Base-by-base conservation (phyloP, 2,113 vertebrate species). In the Greenwoodochromis staneri region DNA sequence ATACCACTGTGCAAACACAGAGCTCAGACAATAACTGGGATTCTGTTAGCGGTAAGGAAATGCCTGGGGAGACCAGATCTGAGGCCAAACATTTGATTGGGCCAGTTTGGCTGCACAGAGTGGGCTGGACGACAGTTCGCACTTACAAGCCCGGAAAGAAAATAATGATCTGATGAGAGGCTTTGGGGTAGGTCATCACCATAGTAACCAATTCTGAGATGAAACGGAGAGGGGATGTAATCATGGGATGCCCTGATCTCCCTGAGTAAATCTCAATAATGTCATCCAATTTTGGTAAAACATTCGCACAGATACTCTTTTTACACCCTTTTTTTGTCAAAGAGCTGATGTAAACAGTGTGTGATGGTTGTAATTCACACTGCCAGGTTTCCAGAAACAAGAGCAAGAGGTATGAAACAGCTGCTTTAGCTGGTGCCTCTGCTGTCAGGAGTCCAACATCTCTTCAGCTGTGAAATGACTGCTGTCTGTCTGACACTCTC, bases 91-190 rank as follows among this genome's bases (percentile, higher is more conserved):
- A 19, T 85, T 91, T 94, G 87, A 93, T 94, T 84, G 87, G 84
- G 49, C 82, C 66, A 8, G 54, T 88, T 89, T 88, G 86, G 86
- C 81, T 81, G 71, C 87, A 51, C 34, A 6, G 40, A 90, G 80
- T 54, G 55, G 84, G 87, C 73, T 86, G 51, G 82, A 85, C 2
- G 16, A 14, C 29, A 27, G 40, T 34, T 66, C 9, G 10, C 42
- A 45, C 36, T 24, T 54, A 59, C 0, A 34, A 85, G 82, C 42
- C 87, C 84, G 59, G 73, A 80, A 63, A 86, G 85, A 83, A 93
- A 85, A 91, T 91, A 88, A 93, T 90, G 82, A 94, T 92, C 76
- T 85, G 85, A 90, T 78, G 24, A 89, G 88, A 86, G 40, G 82
- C 76, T 85, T 51, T 85, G 42, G 66, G 85, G 47, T 31, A 47